phyloP scores from a whole-genome alignment of 1,140 invertebrate species.

The Thalassaphorura encarpata region DNA sequence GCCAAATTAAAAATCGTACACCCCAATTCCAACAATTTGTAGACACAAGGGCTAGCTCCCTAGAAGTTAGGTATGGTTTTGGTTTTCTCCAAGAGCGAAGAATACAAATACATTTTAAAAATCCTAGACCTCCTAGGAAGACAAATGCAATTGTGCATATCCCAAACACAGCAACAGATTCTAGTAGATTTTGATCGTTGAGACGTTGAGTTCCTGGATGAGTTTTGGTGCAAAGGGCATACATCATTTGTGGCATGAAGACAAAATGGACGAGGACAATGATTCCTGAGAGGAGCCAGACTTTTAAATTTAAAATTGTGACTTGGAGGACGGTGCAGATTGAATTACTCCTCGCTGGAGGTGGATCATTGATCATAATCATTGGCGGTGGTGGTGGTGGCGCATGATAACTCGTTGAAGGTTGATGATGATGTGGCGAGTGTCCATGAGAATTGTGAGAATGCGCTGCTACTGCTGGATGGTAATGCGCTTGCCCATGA shows the following conservation, averaged over 20 bases:
- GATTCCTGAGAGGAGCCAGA: constrained; percentile 27
- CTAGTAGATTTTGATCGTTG: constrained; percentile 17
- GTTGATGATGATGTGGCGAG: background rate
- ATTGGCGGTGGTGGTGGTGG: background rate
- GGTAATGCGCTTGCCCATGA: background rate
- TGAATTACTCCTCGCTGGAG: constrained; percentile 2
- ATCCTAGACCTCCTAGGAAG: constrained; percentile 28
- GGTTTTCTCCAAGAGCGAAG: constrained; percentile 30
- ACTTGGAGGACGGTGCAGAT: constrained; percentile 31
- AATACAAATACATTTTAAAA: constrained; percentile 31
- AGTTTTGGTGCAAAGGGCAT: constrained; percentile 23
- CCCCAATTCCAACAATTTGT: constrained; percentile 29
- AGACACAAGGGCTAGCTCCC: constrained; percentile 30
- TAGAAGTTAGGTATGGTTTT: constrained; percentile 26
- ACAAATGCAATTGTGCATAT: constrained; percentile 23
- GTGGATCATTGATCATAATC: background rate
- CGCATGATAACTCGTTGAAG: background rate
- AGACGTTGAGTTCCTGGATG: background rate
- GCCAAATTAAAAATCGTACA: constrained; percentile 28
- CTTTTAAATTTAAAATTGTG: constrained; percentile 25
- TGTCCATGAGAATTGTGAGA: background rate
- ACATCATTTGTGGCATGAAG: constrained; percentile 28
- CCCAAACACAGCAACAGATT: constrained; percentile 22
- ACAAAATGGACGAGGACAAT: constrained; percentile 27
- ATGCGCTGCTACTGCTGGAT: background rate